phyloP scores from a whole-genome alignment of 2,113 vertebrate species.

The Phainopepla nitens region DNA sequence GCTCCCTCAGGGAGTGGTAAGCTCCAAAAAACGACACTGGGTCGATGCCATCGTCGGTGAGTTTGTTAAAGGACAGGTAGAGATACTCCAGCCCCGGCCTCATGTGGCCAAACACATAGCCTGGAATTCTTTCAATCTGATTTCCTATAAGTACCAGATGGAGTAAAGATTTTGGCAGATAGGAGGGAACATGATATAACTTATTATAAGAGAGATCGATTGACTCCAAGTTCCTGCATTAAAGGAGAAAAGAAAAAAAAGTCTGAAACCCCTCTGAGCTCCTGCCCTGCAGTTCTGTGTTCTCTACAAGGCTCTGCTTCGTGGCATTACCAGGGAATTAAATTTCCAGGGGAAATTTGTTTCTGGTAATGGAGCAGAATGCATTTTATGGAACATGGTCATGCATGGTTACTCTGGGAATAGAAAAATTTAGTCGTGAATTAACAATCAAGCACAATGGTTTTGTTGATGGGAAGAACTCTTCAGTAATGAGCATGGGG shows the following conservation, averaged over 20 bases:
- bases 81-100: slow-evolving; percentile 91
- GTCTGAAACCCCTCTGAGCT: neutral
- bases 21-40: slow-evolving; percentile 88
- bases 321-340: neutral
- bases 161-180: slow-evolving; percentile 88
- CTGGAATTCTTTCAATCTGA: slow-evolving; percentile 93
- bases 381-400: neutral
- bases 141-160: slow-evolving; percentile 92
- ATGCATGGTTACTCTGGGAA: neutral
- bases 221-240: slow-evolving; percentile 88
- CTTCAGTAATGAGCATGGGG: neutral
- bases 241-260: neutral
- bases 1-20: slow-evolving; percentile 84
- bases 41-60: slow-evolving; percentile 83
- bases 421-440: neutral
- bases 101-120: slow-evolving; percentile 95
- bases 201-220: slow-evolving; percentile 93
- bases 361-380: neutral
- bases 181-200: slow-evolving; percentile 91
- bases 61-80: slow-evolving; percentile 93
- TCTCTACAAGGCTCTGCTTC: neutral
- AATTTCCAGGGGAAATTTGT: neutral
- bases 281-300: neutral
- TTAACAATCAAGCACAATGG: neutral
- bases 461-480: neutral